Base-by-base conservation (phyloP, 2,888 invertebrate species). In the Pogonocherus hispidulus region DNA sequence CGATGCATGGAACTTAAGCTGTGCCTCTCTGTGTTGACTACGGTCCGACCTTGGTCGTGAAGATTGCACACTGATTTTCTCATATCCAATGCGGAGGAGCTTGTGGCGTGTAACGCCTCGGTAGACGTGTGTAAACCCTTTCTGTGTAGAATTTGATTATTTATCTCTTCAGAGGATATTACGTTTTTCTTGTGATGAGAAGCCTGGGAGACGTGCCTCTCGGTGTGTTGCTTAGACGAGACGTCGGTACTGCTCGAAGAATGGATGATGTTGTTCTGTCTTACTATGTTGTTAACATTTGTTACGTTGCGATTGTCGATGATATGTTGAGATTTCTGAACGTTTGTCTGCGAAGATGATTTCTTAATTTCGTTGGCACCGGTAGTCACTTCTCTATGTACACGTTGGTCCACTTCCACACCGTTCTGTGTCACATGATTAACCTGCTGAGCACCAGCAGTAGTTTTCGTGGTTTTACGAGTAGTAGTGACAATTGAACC, bases 1-100 rank as follows among this genome's bases (percentile, higher is more conserved):
- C 94, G 89, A 82, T 95, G 94, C 82, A 94, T 89, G 1, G 94
- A 91, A 77, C 94, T 94, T 46, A 94, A 89, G 80, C 94, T 94
- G 76, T 91, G 91, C 68, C 94, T 88, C 72, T 94, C 94, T 8
- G 88, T 89, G 74, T 90, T 91, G 67, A 91, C 90, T 0, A 90
- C 91, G 71, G 88, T 90, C 77, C 91, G 90, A 8, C 91, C 91
- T 75, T 90, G 91, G 70, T 94, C 94, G 64, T 92, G 91, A 0
- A 95, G 87, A 81, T 94, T 94, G 20, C 91, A 90, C 68, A 94
- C 92, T 67, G 94, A 94, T 83, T 93, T 94, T 57, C 93, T 89
- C 84, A 94, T 94, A 71, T 93, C 92, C 20, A 94, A 91, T 16
- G 94, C 94, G 0, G 93, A 90, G 0, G 92, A 90, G 76, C 91